Evolutionary conservation across 2,888 invertebrate species (phyloP).

Genomic region (Cheilosia urbana): DNA sequence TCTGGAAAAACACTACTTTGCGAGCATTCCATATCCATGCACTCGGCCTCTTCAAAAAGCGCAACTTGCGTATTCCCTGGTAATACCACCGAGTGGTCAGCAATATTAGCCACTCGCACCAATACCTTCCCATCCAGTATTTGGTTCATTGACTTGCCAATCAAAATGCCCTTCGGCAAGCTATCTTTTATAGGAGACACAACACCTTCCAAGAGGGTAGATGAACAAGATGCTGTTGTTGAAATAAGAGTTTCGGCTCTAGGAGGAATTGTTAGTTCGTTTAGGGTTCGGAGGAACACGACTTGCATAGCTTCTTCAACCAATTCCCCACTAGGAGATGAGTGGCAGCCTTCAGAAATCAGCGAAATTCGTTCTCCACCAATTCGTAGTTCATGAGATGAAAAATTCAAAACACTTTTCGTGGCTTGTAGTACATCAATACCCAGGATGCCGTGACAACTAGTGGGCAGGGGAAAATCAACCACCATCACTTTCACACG

Average conservation of each 20-base stretch:
- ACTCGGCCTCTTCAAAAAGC: too few relatives aligned
- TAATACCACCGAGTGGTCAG: slow-evolving; percentile 15
- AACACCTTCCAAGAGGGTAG: slow-evolving; percentile 3
- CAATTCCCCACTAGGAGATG: background rate
- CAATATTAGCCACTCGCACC: slow-evolving; percentile 13
- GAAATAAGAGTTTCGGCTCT: slow-evolving; percentile 16
- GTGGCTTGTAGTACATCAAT: slow-evolving; percentile 35
- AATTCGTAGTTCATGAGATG: slow-evolving; percentile 5
- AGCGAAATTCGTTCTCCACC: slow-evolving; percentile 3
- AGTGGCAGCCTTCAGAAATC: background rate
- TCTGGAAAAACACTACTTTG: background rate
- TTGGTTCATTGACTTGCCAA: slow-evolving; percentile 20
- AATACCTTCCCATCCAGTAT: slow-evolving; percentile 16
- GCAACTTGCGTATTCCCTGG: too few relatives aligned
- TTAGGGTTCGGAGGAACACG: slow-evolving; percentile 2
- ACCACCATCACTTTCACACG: slow-evolving; percentile 34
- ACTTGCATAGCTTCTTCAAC: background rate
- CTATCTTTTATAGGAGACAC: slow-evolving; percentile 9
- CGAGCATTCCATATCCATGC: background rate
- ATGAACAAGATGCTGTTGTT: slow-evolving; percentile 1
- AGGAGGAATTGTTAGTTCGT: slow-evolving; percentile 3
- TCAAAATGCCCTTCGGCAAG: slow-evolving; percentile 25
- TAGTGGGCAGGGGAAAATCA: slow-evolving; percentile 16
- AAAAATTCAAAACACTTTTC: slow-evolving; percentile 29
- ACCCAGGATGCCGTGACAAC: slow-evolving; percentile 43